Conservation (phyloP, 2,797 vertebrate genomes). For the Babyrousa celebensis region DNA sequence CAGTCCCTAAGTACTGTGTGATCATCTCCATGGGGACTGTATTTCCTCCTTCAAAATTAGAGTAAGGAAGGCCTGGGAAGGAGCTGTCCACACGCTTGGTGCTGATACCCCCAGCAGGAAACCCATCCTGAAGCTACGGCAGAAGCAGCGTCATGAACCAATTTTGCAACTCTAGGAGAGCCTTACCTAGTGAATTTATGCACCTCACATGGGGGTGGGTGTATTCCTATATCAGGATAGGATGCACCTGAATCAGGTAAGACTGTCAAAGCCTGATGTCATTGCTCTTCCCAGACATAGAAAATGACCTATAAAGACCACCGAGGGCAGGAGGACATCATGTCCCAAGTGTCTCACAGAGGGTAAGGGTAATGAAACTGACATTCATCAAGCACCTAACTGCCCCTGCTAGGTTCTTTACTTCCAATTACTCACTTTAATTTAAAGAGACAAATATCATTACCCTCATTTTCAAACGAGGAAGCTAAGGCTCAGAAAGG, state of each 20-base stretch:
- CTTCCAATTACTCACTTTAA: constrained; percentile 35
- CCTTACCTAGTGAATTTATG: background rate
- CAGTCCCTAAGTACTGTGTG: constrained; percentile 37
- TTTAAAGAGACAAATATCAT: constrained; percentile 9
- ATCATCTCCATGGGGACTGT: background rate
- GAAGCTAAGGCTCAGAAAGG: constrained; percentile 23
- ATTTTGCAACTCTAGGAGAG: background rate
- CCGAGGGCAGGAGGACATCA: background rate
- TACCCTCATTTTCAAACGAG: constrained; percentile 1
- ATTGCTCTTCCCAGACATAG: background rate
- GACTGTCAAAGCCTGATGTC: background rate
- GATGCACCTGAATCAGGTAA: background rate
- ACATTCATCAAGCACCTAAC: background rate
- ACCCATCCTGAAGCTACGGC: background rate
- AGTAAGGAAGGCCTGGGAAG: constrained; percentile 11
- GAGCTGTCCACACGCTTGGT: constrained; percentile 75
- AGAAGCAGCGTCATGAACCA: background rate
- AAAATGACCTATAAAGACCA: background rate
- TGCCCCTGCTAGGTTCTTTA: background rate
- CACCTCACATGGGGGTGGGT: background rate
- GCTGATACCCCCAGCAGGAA: constrained; percentile 70
- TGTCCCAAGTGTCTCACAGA: constrained; percentile 9
- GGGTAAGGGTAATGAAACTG: background rate
- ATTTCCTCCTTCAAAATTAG: constrained; percentile 30
- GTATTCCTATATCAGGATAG: background rate